Evolutionary conservation across 2,113 vertebrate species (phyloP), one percentile per base, ranked within the genome.

Genomic region (Erpornis zantholeuca): DNA sequence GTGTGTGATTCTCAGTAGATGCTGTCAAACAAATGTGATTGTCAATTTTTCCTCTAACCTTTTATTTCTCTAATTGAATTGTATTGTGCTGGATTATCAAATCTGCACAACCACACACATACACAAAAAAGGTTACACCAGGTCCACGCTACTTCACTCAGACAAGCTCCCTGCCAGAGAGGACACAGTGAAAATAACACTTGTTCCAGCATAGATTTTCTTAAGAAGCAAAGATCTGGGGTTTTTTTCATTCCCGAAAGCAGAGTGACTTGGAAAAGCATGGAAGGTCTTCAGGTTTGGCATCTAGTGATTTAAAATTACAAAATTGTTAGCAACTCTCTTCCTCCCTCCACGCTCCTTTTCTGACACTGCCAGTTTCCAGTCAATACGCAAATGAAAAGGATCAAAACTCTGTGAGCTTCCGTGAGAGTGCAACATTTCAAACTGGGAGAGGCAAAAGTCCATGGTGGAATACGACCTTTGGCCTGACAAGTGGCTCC

Each of bases 61-160:
- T 92, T 90, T 93, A 66, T 78, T 92, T 85, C 57, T 94, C 35
- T 87, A 96, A 97, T 88, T 94, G 91, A 97, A 95, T 93, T 86
- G 18, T 61, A 61, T 60, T 88, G 35, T 78, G 18, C 45, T 91
- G 44, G 56, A 56, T 28, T 93, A 45, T 60, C n/a, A 33, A 42
- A 68, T 79, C 77, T 94, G 28, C 68, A 60, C 61, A 92, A 73
- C 25, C 21, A 86, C 15, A 45, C 16, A 68, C 23, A 63, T 16
- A 31, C 10, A 31, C 12, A 65, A 10, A 6, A 65, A 64, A 52
- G 49, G 25, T 92, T 61, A 64, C 11, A 53, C 82, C 27, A 65
- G 57, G 68, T 10, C 29, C 82, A 35, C 50, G 7, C 6, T 57
- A 7, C 27, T 86, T 88, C 66, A 47, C 24, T 54, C 47, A 64